A percentile compares a stretch with the other conserved stretches of the same genome.
phyloP scores from a whole-genome alignment of 2,113 vertebrate species.

The Barbus barbus region DNA sequence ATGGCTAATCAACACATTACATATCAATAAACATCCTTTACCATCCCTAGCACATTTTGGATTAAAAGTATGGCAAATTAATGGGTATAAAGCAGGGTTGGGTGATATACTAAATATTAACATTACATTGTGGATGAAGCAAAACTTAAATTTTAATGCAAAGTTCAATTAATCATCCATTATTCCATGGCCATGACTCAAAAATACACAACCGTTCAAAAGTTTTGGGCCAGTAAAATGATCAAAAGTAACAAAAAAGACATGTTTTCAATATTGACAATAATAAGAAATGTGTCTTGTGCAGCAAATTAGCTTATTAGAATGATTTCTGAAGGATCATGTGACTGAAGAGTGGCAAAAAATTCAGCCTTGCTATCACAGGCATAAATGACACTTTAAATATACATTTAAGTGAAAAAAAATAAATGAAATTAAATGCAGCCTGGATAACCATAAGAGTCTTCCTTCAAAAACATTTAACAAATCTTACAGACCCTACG shows the following conservation, averaged over 20 bases:
- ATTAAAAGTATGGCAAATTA: neutral
- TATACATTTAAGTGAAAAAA: too few relatives aligned
- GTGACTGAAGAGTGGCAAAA: neutral
- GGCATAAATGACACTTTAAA: neutral
- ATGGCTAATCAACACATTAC: conserved; percentile 62
- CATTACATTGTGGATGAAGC: neutral
- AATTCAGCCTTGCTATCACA: neutral
- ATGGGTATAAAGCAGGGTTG: neutral
- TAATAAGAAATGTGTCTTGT: neutral
- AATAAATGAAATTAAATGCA: neutral
- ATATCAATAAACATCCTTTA: conserved; percentile 2
- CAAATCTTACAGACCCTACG: neutral
- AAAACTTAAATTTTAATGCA: neutral
- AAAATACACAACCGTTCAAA: neutral
- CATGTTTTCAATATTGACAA: neutral
- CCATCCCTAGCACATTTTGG: neutral
- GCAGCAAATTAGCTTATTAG: neutral
- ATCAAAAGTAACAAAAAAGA: neutral
- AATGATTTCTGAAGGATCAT: neutral
- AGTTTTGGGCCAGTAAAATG: neutral
- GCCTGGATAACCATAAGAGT: neutral
- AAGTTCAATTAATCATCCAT: neutral
- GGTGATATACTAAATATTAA: neutral
- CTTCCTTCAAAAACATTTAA: too few relatives aligned
- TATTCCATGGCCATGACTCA: neutral